Conservation (phyloP, 2,797 vertebrate species). For the Lutjanus argentimaculatus region DNA sequence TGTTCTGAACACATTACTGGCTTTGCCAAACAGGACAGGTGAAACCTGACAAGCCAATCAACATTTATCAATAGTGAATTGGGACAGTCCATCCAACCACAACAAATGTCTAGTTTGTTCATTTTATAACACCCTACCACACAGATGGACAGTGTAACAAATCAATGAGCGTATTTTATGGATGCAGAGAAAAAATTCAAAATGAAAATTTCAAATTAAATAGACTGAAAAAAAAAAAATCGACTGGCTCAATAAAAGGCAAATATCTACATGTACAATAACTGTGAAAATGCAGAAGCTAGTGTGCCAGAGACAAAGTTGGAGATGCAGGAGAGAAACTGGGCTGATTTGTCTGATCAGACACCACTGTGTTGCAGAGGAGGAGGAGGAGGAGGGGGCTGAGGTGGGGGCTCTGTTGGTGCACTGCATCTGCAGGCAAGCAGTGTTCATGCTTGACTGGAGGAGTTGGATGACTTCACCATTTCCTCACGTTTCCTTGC, state of each 20-base stretch:
- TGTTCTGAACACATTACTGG: background rate
- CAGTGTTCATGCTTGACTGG: conserved; percentile 70
- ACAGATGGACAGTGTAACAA: conserved; percentile 22
- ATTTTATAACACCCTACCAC: background rate
- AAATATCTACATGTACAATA: background rate
- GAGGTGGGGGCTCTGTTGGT: conserved; percentile 40
- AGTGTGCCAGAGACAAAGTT: background rate
- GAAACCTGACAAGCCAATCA: conserved; percentile 15
- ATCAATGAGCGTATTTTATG: conserved; percentile 2
- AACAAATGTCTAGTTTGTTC: conserved; percentile 11
- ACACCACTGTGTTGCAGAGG: conserved; percentile 51
- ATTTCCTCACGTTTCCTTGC: conserved; percentile 41
- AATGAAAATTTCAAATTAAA: background rate
- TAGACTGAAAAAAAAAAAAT: background rate
- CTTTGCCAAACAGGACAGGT: conserved; percentile 20
- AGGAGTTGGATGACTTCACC: conserved; percentile 75
- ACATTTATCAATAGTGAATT: conserved; percentile 25
- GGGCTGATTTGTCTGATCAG: conserved; percentile 53
- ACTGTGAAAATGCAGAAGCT: background rate
- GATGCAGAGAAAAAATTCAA: background rate
- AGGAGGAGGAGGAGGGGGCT: background rate
- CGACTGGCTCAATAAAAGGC: background rate
- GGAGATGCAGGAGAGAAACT: background rate
- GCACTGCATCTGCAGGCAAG: conserved; percentile 63
- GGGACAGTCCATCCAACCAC: background rate